Percentiles rank a stretch among this genome's conserved stretches.
Conservation (phyloP, 2,888 invertebrate genomes). For the Morinoia aosen region DNA sequence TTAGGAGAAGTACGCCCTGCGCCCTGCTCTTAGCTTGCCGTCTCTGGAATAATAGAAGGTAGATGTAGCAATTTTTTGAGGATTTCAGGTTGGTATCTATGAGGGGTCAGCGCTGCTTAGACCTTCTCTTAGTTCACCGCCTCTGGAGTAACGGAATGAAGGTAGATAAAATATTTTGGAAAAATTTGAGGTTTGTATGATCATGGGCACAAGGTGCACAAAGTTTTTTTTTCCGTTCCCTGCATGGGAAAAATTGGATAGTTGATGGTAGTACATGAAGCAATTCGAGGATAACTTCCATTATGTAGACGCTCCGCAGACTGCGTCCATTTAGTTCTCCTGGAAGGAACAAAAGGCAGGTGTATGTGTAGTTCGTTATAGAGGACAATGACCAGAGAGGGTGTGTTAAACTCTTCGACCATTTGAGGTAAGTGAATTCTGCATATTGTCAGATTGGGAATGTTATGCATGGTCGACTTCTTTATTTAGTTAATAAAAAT, state of each 20-base stretch:
- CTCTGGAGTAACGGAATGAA: not conserved
- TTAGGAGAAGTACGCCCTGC: not conserved
- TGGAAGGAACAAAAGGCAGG: not conserved
- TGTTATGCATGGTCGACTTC: not conserved
- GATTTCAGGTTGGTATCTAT: too few relatives aligned
- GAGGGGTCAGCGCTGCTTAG: not conserved
- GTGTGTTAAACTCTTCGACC: not conserved
- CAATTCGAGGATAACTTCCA: too few relatives aligned
- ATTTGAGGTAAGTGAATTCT: not conserved
- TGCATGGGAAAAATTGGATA: too few relatives aligned
- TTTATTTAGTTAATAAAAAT: too few relatives aligned
- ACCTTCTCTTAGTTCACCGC: not conserved
- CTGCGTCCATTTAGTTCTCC: too few relatives aligned
- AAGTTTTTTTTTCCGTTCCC: too few relatives aligned
- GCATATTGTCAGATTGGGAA: not conserved
- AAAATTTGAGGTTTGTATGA: not conserved
- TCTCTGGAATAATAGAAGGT: too few relatives aligned
- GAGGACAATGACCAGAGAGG: not conserved
- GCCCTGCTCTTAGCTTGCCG: too few relatives aligned
- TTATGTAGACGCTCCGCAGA: too few relatives aligned
- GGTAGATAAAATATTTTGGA: not conserved
- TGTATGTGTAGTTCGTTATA: not conserved
- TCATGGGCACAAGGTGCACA: not conserved
- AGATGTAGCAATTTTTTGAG: too few relatives aligned
- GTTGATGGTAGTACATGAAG: too few relatives aligned